Base-by-base conservation (phyloP, 2,113 vertebrate species). In the Microcebus jonahi region DNA sequence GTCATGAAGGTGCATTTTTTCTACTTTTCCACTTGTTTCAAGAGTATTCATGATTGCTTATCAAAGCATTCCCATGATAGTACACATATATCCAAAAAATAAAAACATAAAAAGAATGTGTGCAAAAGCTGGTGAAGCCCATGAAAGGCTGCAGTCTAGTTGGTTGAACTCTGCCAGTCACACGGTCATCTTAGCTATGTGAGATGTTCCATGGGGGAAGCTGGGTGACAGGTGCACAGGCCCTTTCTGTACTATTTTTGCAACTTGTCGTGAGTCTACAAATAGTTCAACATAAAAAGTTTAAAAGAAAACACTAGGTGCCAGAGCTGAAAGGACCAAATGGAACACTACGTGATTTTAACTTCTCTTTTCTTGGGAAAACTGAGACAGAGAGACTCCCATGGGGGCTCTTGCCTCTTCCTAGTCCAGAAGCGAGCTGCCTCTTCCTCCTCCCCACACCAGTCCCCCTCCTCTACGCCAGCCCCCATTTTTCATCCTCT, bases 121-220 rank as follows among this genome's bases (percentile, higher is more conserved):
- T 59, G 34, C 57, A 45, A 25, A 85, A 45, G 6, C 9, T 3
- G 34, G 5, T 23, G 75, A 27, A 6, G 4, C 3, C 70, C 21
- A 6, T 0, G 1, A 11, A 0, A 45, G 31, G 8, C 63, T 6
- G 0, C 0, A 39, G 39, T n/a, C 48, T 6, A 12, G 31, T 2
- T 5, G 8, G 1, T 2, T 13, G 29, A 4, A 4, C 21, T 50
- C 21, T 5, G 15, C 45, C 48, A 23, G 39, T 2, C 1, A 29
- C 0, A 2, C 2, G 1, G 53, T 29, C 5, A 4, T 1, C 59
- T 29, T 6, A 11, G 39, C 53, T 14, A 29, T 0, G 4, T 2
- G 39, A 29, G 45, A 83, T 3, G 29, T 20, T 45, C 27, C n/a
- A 27, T 2, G 9, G 4, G 21, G 14, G 70, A 21, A 8, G 15